Evolutionary conservation across 2,888 invertebrate species (phyloP).

Genomic region (Aquatica leii): DNA sequence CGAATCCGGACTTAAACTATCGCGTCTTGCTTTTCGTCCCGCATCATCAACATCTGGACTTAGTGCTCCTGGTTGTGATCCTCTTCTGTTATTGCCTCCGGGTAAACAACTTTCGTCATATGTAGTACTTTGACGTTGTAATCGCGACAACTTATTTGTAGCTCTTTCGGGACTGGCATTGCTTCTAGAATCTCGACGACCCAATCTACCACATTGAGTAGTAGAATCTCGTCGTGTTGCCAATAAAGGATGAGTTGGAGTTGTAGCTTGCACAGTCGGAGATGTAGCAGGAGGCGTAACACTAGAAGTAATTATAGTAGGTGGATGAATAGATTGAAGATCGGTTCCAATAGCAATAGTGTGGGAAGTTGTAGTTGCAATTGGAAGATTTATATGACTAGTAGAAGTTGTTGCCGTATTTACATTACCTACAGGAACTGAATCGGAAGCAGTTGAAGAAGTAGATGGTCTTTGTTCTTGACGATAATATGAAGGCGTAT

Average conservation of each 20-base stretch:
- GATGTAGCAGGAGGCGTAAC: constrained; percentile 86
- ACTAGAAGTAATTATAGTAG: constrained; percentile 83
- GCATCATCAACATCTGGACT: constrained; percentile 79
- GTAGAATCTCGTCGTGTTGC: constrained; percentile 79
- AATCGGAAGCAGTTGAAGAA: constrained; percentile 77
- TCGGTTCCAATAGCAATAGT: constrained; percentile 53
- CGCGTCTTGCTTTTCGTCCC: constrained; percentile 79
- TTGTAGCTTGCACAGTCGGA: constrained; percentile 68
- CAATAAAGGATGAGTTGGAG: constrained; percentile 63
- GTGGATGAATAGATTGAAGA: constrained; percentile 71
- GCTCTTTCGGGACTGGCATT: constrained; percentile 74
- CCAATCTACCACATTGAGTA: constrained; percentile 78
- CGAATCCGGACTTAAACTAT: constrained; percentile 90
- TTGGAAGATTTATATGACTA: constrained; percentile 14
- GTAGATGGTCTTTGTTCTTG: constrained; percentile 76
- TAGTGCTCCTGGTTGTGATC: constrained; percentile 81
- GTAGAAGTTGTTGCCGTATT: constrained; percentile 24
- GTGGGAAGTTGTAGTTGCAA: constrained; percentile 58
- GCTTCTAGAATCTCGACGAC: constrained; percentile 72
- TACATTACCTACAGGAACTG: constrained; percentile 62
- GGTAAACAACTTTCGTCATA: constrained; percentile 86
- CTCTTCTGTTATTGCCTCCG: constrained; percentile 70
- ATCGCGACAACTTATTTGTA: constrained; percentile 55
- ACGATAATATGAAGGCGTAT: constrained; percentile 64
- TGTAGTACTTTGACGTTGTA: constrained; percentile 88